Conservation (phyloP, 1,140 invertebrate species). For the Drosophila kurseongensis region DNA sequence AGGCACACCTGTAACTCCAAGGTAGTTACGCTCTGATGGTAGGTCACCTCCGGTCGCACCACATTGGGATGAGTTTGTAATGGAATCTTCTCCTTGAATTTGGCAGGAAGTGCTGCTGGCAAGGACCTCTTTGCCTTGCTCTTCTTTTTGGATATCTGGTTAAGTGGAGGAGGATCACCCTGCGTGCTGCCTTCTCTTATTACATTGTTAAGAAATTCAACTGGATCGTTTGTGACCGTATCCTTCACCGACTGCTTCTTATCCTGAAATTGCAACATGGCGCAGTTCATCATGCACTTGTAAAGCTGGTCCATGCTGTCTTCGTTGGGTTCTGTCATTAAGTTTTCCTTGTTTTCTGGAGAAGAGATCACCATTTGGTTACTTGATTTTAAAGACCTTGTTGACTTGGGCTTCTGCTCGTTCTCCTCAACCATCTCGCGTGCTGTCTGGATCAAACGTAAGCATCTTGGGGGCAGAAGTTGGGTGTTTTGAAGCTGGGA, state of each 20-base stretch:
- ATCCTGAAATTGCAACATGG: neutral
- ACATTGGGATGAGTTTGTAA: neutral
- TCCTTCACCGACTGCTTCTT: neutral
- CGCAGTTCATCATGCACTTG: neutral
- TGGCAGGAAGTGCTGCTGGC: too few relatives aligned
- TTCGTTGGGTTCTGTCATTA: neutral
- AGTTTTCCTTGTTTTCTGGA: neutral
- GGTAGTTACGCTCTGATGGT: constrained; percentile 39
- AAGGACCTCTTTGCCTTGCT: neutral
- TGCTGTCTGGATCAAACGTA: too few relatives aligned
- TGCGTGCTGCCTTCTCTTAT: too few relatives aligned
- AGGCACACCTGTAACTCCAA: constrained; percentile 38
- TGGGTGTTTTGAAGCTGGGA: too few relatives aligned
- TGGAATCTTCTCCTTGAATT: neutral
- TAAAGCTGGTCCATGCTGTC: neutral
- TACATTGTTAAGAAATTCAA: neutral
- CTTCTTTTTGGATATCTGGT: neutral
- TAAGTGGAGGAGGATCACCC: neutral
- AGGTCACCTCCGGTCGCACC: constrained; percentile 22
- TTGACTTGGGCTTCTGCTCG: too few relatives aligned
- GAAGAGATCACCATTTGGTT: neutral
- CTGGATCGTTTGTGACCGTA: too few relatives aligned
- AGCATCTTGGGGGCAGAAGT: too few relatives aligned
- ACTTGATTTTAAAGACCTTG: too few relatives aligned
- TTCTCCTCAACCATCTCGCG: too few relatives aligned